Conservation (phyloP, 2,113 vertebrate species). For the Gambusia affinis region DNA sequence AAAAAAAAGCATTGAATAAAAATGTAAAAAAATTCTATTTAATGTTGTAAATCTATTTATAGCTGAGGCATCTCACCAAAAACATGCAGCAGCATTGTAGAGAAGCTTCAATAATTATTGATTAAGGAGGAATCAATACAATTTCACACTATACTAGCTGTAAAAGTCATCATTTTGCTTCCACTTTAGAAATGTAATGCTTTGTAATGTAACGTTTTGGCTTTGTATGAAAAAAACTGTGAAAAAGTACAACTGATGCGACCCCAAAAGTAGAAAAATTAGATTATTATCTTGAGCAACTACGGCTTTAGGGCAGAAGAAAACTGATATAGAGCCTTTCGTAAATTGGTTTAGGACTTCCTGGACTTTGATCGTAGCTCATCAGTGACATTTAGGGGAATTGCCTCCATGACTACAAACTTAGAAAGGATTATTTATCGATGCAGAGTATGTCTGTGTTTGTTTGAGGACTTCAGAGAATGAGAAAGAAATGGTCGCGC, state of each 20-base stretch:
- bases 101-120: no score
- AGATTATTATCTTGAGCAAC: neutral
- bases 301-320: neutral
- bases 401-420: constrained; percentile 13
- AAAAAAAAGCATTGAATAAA: no score
- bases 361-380: neutral
- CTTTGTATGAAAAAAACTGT: neutral
- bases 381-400: constrained; percentile 18
- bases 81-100: no score
- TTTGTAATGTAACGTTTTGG: neutral
- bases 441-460: constrained; percentile 5
- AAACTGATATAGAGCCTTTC: neutral
- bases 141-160: no score
- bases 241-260: neutral
- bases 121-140: no score
- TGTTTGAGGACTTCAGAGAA: constrained; percentile 6
- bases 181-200: no score
- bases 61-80: no score
- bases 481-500: neutral
- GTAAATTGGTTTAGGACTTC: neutral
- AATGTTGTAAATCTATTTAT: no score
- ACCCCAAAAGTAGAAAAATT: neutral
- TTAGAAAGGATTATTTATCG: constrained; percentile 16
- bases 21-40: no score
- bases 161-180: no score